Conservation (phyloP, 2,113 vertebrate genomes). For the Dicerorhinus sumatrensis region DNA sequence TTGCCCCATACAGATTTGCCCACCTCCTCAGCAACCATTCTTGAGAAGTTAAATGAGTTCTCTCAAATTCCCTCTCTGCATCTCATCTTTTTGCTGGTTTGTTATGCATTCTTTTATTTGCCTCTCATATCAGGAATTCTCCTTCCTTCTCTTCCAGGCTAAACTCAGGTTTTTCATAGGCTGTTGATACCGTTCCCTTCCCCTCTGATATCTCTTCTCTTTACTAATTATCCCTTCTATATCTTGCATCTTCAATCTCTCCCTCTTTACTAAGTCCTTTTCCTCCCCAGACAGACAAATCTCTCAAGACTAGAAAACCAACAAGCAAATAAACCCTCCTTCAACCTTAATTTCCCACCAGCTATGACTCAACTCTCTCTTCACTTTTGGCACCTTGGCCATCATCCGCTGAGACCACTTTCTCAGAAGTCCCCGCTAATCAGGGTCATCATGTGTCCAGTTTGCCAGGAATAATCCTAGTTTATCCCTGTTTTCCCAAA, state of each 20-base stretch:
- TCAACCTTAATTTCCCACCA: neutral
- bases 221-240: neutral
- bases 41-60: neutral
- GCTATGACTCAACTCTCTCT: neutral
- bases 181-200: neutral
- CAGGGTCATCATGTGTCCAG: neutral
- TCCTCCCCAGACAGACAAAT: neutral
- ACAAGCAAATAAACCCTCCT: neutral
- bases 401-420: neutral
- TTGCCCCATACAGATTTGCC: neutral
- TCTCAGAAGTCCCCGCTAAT: neutral
- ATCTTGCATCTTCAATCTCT: neutral
- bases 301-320: slow-evolving; percentile 19
- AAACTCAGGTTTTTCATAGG: neutral
- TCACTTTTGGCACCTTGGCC: neutral
- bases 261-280: neutral
- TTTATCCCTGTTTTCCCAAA: neutral
- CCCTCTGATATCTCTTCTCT: neutral
- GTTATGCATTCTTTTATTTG: neutral
- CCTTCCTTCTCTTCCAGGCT: neutral
- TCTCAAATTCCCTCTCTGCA: neutral
- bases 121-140: neutral
- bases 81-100: neutral
- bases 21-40: neutral
- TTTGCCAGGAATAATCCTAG: neutral